Evolutionary conservation across 1,140 invertebrate species (phyloP).

Genomic region (Tetragonula clypearis): DNA sequence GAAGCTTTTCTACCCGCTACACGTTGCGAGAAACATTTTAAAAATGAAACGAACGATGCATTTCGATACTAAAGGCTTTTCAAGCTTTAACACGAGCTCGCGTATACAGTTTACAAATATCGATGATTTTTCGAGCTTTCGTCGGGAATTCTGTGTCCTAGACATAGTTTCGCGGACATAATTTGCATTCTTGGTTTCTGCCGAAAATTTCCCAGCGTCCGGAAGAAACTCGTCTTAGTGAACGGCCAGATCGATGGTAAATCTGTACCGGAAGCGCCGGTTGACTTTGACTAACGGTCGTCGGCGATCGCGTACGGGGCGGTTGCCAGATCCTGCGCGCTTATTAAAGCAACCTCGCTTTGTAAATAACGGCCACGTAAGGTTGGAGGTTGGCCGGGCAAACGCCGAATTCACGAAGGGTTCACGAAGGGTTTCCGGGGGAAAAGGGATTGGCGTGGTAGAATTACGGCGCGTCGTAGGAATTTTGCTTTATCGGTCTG

Average conservation of each 20-base stretch:
- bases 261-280: conserved; percentile 29
- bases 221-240: neutral
- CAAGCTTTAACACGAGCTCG: too few species aligned
- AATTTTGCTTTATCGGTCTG: conserved; percentile 48
- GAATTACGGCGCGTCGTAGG: conserved; percentile 53
- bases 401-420: conserved; percentile 50
- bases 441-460: neutral
- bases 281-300: conserved; percentile 55
- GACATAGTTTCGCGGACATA: too few species aligned
- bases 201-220: neutral
- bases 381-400: conserved; percentile 13
- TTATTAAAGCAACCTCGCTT: conserved; percentile 49
- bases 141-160: too few species aligned
- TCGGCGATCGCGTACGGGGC: neutral
- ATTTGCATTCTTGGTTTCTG: too few species aligned
- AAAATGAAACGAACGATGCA: too few species aligned
- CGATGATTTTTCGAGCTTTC: too few species aligned
- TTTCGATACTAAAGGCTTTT: too few species aligned
- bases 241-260: neutral
- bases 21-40: too few species aligned
- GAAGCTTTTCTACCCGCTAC: too few species aligned
- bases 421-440: conserved; percentile 19
- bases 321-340: conserved; percentile 17
- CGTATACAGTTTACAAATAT: too few species aligned
- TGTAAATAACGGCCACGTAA: conserved; percentile 55